Conservation (phyloP, 2,113 vertebrate species). For the Gila orcuttii region DNA sequence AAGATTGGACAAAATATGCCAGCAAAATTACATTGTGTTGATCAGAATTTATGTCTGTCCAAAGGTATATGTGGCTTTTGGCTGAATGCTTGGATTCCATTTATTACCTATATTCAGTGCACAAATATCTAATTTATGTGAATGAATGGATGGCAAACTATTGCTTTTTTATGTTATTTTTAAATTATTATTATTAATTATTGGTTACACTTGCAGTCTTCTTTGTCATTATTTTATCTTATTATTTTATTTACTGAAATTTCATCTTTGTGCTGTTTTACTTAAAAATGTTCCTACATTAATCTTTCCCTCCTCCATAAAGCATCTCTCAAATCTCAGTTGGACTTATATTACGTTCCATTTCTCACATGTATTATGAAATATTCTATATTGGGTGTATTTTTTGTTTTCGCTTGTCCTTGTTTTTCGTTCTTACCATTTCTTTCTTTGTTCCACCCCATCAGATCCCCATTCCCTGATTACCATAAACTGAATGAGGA, state of each 20-base stretch:
- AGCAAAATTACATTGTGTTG: not conserved
- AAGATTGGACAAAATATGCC: not conserved
- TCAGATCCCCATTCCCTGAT: constrained; percentile 91
- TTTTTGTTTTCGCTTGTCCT: constrained; percentile 21
- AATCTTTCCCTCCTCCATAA: not conserved
- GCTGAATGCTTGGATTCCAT: not conserved
- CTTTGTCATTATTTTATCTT: not conserved
- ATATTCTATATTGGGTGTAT: not conserved
- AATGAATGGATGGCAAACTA: not conserved
- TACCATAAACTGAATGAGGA: constrained; percentile 97
- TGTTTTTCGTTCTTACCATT: constrained; percentile 64
- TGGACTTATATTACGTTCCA: not conserved
- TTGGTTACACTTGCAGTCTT: not conserved
- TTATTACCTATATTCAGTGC: not conserved
- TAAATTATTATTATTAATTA: not conserved
- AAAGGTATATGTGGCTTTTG: constrained; percentile 1
- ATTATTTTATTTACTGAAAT: not conserved
- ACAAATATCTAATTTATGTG: not conserved
- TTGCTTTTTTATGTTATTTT: not conserved
- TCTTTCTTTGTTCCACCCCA: constrained; percentile 40
- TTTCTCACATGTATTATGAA: not conserved
- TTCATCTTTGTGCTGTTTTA: not conserved
- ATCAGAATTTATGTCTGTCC: not conserved
- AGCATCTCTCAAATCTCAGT: not conserved
- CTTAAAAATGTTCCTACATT: not conserved